Evolutionary conservation across 2,888 invertebrate species (phyloP).

Genomic region (Hyles lineata): DNA sequence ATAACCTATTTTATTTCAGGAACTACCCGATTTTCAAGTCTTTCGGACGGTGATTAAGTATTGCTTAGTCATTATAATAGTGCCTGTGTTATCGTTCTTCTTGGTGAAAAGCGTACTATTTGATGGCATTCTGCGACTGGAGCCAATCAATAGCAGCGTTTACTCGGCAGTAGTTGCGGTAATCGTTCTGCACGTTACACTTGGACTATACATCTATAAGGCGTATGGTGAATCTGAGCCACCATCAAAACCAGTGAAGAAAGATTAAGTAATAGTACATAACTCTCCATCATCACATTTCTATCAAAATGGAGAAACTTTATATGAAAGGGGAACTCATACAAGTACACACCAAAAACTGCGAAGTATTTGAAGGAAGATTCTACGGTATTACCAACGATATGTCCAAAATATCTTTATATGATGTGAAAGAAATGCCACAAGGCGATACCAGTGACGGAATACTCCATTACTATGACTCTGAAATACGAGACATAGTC

Average conservation of each 20-base stretch:
- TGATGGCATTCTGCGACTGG: slow-evolving; percentile 86
- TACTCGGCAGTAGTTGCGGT: slow-evolving; percentile 92
- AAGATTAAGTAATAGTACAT: slow-evolving; percentile 62
- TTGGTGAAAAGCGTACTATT: slow-evolving; percentile 88
- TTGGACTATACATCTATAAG: slow-evolving; percentile 91
- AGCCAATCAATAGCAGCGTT: slow-evolving; percentile 88
- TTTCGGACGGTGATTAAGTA: slow-evolving; percentile 91
- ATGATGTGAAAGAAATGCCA: slow-evolving; percentile 71
- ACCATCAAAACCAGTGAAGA: slow-evolving; percentile 72
- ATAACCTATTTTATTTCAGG: slow-evolving; percentile 75
- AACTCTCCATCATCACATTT: slow-evolving; percentile 36
- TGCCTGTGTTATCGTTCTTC: slow-evolving; percentile 91
- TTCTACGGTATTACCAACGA: slow-evolving; percentile 76
- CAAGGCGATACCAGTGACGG: slow-evolving; percentile 65
- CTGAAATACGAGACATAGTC: slow-evolving; percentile 73
- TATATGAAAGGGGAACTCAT: slow-evolving; percentile 80
- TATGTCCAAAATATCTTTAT: slow-evolving; percentile 76
- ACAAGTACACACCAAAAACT: slow-evolving; percentile 77
- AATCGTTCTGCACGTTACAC: slow-evolving; percentile 89
- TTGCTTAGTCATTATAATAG: slow-evolving; percentile 89
- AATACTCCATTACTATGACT: slow-evolving; percentile 72
- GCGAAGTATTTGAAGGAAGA: slow-evolving; percentile 74
- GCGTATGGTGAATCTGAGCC: slow-evolving; percentile 88
- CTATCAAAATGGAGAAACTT: slow-evolving; percentile 73
- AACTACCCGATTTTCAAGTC: slow-evolving; percentile 88